phyloP scores from a whole-genome alignment of 1,140 invertebrate genomes.

The Drosophila lini region DNA sequence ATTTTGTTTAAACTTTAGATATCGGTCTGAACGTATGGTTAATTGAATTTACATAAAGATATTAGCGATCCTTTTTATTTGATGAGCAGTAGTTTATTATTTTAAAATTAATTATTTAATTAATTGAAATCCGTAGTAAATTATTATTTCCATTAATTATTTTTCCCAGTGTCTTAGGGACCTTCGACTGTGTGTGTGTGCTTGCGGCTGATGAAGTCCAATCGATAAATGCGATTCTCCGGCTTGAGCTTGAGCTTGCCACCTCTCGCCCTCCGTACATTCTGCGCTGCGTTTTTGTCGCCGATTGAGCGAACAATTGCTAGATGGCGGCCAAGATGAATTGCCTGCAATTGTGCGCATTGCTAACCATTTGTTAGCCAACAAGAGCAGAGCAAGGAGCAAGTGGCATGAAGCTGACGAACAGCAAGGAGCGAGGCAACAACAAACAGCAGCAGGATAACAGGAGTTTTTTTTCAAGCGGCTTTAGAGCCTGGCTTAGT shows the following conservation, averaged over 20 bases:
- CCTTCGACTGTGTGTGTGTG: constrained; percentile 37
- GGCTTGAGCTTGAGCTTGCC: constrained; percentile 16
- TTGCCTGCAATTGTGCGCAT: constrained; percentile 80
- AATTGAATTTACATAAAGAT: too few relatives aligned
- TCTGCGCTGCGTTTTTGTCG: constrained; percentile 62
- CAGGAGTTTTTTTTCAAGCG: constrained; percentile 7
- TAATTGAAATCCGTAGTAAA: too few relatives aligned
- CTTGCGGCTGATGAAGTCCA: constrained; percentile 59
- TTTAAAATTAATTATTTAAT: too few relatives aligned
- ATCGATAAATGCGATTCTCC: constrained; percentile 69
- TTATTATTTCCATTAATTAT: too few relatives aligned
- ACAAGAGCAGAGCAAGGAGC: constrained; percentile 17
- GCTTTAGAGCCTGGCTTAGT: constrained; percentile 28
- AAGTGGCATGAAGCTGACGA: constrained; percentile 6
- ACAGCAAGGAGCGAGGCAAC: constrained; percentile 2
- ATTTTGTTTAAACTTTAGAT: too few relatives aligned
- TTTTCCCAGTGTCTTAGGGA: constrained; percentile 1
- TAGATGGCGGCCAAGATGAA: constrained; percentile 71
- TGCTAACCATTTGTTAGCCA: constrained; percentile 71
- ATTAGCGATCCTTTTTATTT: too few relatives aligned
- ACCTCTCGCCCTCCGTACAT: constrained; percentile 10
- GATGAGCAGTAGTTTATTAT: too few relatives aligned
- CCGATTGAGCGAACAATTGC: constrained; percentile 76
- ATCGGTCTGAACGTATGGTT: too few relatives aligned
- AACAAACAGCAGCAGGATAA: constrained; percentile 4